Evolutionary conservation across 92 coral and sea anemone genomes (phyloP), one percentile per base, ranked within the genome.

Genomic region (Paragorgia papillata): DNA sequence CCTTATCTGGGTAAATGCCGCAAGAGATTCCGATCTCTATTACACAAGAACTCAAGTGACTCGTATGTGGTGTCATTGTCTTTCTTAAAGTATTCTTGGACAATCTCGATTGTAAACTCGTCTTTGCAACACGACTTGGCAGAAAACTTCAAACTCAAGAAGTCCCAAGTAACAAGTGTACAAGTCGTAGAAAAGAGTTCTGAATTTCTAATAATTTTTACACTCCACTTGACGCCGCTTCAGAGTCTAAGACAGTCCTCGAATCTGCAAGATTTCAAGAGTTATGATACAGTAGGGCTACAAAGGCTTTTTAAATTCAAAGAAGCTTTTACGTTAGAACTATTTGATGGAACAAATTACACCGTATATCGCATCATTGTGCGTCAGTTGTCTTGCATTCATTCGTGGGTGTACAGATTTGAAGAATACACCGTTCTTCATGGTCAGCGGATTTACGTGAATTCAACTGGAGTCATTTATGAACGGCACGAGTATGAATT

Each of bases 1-100:
- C 75, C 75, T 7, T 68, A 68, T 26, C 17, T 68, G 54, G 50
- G 58, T 35, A 48, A 10, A 48, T 68, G 75, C 48, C 75, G 75
- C 54, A 33, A 25, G 1, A 68, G 41, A 32, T 68, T 30, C 33
- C 75, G 48, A 68, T 9, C 37, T 9, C 3, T 18, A 22, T 37
- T 68, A 2, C 14, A 15, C 6, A 28, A 68, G 0, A 29, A 39
- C 35, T 44, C 75, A 0, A 37, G 15, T 20, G 75, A 49, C 21
- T 21, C 58, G 22, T 68, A 68, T 31, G 26, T 15, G 21, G 54
- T 68, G 58, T 5, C n/a, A 18, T 10, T 68, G 75, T 46, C 58
- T 13, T 9, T 68, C 2, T 20, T 68, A 29, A 44, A 35, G 25
- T 26, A 28, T 17, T 4, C 35, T 15, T 33, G 25, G 26, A 13